Evolutionary conservation across 2,113 vertebrate species (phyloP).

Genomic region (Manacus vitellinus): DNA sequence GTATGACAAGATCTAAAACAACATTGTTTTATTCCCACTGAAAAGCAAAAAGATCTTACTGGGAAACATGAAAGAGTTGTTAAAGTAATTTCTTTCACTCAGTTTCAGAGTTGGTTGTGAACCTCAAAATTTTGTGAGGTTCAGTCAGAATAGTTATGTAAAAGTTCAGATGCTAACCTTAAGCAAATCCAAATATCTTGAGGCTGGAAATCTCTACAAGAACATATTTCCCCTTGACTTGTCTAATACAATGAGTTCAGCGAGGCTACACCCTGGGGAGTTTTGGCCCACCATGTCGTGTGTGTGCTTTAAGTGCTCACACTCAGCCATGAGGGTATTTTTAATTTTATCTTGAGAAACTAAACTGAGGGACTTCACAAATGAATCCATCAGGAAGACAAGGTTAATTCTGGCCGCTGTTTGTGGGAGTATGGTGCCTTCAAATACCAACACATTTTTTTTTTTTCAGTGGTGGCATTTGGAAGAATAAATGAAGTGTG

Average conservation of each 20-base stretch:
- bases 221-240: constrained; percentile 60
- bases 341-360: constrained; percentile 51
- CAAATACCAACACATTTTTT: constrained; percentile 44
- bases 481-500: constrained; percentile 67
- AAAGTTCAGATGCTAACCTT: constrained; percentile 50
- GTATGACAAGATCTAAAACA: constrained; percentile 24
- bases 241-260: constrained; percentile 68
- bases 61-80: not conserved
- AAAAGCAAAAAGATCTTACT: constrained; percentile 7
- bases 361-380: constrained; percentile 38
- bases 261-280: constrained; percentile 40
- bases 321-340: constrained; percentile 31
- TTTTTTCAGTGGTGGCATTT: constrained; percentile 59
- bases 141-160: constrained; percentile 30
- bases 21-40: not conserved
- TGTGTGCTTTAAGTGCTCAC: constrained; percentile 10
- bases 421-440: constrained; percentile 58
- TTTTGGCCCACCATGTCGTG: constrained; percentile 48
- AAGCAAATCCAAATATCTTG: constrained; percentile 46
- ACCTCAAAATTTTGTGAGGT: constrained; percentile 47
- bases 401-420: constrained; percentile 65
- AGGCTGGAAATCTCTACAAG: constrained; percentile 57
- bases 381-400: constrained; percentile 54
- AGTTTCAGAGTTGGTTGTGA: not conserved
- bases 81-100: not conserved